phyloP scores from a whole-genome alignment of 1,140 invertebrate genomes.

The Palaemon carinicauda region DNA sequence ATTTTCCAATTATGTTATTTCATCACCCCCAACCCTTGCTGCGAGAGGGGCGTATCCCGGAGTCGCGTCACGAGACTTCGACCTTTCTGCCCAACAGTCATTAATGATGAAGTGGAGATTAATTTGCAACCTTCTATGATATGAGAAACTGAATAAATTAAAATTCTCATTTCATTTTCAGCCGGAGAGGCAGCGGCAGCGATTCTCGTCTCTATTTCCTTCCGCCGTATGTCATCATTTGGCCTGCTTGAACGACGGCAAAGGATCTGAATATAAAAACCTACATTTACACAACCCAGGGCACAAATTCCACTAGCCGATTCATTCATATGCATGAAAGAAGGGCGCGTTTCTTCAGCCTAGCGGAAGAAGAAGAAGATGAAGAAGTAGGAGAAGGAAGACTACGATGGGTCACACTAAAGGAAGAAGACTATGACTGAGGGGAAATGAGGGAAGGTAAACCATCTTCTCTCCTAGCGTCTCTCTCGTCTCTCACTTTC shows the following conservation, averaged over 20 bases:
- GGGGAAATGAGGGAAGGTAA: not conserved
- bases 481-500: not conserved
- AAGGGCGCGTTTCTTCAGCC: constrained; percentile 36
- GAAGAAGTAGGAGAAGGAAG: not conserved
- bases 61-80: not conserved
- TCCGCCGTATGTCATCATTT: not conserved
- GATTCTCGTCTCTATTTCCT: constrained; percentile 12
- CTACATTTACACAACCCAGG: constrained; percentile 52
- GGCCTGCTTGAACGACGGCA: not conserved
- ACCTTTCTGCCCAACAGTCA: constrained; percentile 37
- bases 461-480: not conserved
- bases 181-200: constrained; percentile 1
- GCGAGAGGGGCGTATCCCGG: constrained; percentile 38
- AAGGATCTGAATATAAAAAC: constrained; percentile 49
- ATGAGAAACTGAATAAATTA: constrained; percentile 58
- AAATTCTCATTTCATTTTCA: constrained; percentile 59
- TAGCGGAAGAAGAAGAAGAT: constrained; percentile 21
- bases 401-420: not conserved
- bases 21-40: constrained; percentile 52
- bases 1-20: constrained; percentile 60
- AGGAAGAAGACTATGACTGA: not conserved
- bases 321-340: constrained; percentile 58
- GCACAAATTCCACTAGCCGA: constrained; percentile 49
- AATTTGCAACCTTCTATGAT: constrained; percentile 59
- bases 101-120: constrained; percentile 58